Evolutionary conservation across 2,888 invertebrate species (phyloP).

Genomic region (Arenicola marina): DNA sequence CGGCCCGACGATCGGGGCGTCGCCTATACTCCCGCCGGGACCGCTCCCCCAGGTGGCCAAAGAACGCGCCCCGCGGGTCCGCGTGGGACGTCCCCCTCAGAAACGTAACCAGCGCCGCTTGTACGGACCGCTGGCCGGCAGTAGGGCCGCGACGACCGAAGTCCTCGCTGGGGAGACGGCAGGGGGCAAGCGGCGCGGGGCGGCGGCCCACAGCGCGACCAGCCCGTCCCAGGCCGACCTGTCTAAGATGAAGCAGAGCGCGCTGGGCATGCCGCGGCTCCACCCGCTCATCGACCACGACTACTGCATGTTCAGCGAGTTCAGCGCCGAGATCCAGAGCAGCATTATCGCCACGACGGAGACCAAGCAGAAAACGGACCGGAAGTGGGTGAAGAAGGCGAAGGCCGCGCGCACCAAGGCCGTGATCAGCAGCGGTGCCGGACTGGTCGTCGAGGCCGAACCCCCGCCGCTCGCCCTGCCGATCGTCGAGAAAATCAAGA

Average conservation of each 20-base stretch:
- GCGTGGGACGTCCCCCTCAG: background rate
- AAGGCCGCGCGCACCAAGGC: slow-evolving; percentile 25
- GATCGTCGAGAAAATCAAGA: slow-evolving; percentile 4
- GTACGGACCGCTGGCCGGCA: background rate
- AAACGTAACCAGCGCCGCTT: background rate
- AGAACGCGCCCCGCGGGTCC: background rate
- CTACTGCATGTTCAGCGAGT: slow-evolving; percentile 37
- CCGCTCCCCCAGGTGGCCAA: background rate
- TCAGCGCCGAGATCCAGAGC: slow-evolving; percentile 38
- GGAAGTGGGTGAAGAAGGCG: slow-evolving; percentile 28
- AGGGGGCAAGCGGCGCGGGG: background rate
- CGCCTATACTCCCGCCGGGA: background rate
- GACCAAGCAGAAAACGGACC: slow-evolving; percentile 23
- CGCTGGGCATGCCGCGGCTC: slow-evolving; percentile 3
- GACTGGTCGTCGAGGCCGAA: background rate
- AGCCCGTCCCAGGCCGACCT: slow-evolving; percentile 4
- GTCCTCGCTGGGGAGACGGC: background rate
- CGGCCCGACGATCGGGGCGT: background rate
- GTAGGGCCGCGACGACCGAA: background rate
- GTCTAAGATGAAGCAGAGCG: background rate
- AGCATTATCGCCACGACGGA: slow-evolving; percentile 38
- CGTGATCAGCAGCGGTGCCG: too few species aligned
- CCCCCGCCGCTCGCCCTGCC: background rate
- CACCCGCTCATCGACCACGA: slow-evolving; percentile 42
- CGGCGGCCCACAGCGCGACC: background rate